These are phyloP conservation scores for Heterodera schachtii DNA, from an alignment of 1,140 invertebrate species.

Conservation along the genomic window DNA sequence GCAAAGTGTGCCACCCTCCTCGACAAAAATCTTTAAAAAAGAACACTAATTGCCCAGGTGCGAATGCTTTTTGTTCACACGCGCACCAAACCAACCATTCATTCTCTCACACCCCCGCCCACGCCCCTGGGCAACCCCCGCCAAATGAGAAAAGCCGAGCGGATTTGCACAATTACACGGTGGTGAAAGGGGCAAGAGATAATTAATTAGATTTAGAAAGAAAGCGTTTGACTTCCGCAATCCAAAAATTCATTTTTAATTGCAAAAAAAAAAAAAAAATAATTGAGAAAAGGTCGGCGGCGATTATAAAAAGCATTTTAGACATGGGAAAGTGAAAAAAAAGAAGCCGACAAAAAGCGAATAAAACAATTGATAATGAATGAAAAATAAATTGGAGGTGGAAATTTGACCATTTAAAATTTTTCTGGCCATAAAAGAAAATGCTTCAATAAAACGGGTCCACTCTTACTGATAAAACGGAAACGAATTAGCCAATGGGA, in stretches of 20 bases:
- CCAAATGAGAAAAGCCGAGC: neutral
- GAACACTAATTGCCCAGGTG: neutral
- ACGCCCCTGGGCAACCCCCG: neutral
- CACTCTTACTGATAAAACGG: neutral
- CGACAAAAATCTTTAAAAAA: neutral
- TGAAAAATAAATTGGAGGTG: no score
- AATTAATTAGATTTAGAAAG: no score
- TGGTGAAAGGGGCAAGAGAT: no score
- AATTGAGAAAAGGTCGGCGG: no score
- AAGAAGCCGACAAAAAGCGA: no score
- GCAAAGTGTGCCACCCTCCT: neutral
- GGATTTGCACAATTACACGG: no score
- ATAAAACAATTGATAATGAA: no score
- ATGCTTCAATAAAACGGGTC: neutral
- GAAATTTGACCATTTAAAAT: neutral
- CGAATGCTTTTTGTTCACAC: neutral
- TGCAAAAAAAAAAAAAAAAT: no score
- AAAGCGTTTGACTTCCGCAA: no score
- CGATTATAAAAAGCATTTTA: no score
- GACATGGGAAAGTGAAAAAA: no score
- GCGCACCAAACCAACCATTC: neutral
- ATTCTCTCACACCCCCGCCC: neutral
- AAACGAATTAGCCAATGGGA: neutral
- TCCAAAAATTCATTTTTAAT: no score
- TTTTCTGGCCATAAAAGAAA: neutral